Conservation (phyloP, 2,888 invertebrate species). For the Heliothis peltigera region DNA sequence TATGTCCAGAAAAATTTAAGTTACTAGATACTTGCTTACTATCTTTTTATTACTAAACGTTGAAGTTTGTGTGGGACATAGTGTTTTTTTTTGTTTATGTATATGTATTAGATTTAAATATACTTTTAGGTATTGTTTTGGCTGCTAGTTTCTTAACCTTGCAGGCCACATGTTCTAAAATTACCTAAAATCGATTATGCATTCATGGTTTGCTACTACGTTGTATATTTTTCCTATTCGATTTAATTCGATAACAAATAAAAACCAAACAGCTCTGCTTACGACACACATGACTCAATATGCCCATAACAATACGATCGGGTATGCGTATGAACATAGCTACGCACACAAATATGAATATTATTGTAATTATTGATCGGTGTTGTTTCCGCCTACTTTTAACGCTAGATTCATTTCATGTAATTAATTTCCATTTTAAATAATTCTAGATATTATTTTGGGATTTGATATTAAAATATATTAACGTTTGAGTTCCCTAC, state of each 20-base stretch:
- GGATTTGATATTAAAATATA: too few species aligned
- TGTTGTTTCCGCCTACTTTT: constrained; percentile 38
- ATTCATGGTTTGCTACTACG: not conserved
- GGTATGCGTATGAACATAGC: constrained; percentile 29
- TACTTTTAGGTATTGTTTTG: too few species aligned
- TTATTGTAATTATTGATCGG: constrained; percentile 50
- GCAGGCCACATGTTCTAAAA: not conserved
- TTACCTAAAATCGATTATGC: not conserved
- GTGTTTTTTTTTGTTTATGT: too few species aligned
- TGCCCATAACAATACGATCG: constrained; percentile 38
- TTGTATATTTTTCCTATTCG: not conserved
- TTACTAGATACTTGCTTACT: too few species aligned
- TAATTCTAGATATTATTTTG: too few species aligned
- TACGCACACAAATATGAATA: constrained; percentile 46
- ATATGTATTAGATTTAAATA: too few species aligned
- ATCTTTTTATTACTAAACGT: too few species aligned
- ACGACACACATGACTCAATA: constrained; percentile 35
- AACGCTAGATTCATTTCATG: constrained; percentile 4
- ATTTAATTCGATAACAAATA: not conserved
- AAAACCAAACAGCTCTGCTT: constrained; percentile 9
- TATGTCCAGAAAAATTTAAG: too few species aligned
- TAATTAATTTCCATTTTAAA: not conserved
- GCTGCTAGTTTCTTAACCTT: too few species aligned
- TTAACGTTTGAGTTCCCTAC: too few species aligned
- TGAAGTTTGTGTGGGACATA: too few species aligned